phyloP scores from a whole-genome alignment of 2,888 invertebrate genomes.

The Taphrorychus bicolor region DNA sequence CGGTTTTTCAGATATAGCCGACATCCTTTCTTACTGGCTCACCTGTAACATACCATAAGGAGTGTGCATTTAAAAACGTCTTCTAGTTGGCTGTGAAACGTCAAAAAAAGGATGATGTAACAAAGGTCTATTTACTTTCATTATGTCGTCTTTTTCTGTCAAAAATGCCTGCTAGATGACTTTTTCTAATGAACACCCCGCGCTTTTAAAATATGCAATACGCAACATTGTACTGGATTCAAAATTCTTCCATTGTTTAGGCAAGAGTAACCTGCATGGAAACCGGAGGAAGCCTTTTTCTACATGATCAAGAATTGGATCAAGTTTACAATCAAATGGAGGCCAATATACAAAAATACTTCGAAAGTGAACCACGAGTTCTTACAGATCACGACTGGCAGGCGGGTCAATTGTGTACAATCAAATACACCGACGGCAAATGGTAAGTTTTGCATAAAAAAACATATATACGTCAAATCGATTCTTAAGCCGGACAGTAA shows the following conservation, averaged over 20 bases:
- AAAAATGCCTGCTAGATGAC: neutral
- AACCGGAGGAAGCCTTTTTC: constrained; percentile 58
- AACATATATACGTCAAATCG: no score
- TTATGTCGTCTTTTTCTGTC: no score
- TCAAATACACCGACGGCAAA: constrained; percentile 66
- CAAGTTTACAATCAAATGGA: constrained; percentile 50
- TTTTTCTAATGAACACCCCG: neutral
- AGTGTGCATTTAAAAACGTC: no score
- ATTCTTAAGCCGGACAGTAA: no score
- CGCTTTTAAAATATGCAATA: neutral
- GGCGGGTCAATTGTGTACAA: constrained; percentile 73
- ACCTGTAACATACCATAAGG: no score
- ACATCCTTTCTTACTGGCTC: no score
- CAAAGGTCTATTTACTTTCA: no score
- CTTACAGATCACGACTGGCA: constrained; percentile 59
- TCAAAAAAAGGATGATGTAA: no score
- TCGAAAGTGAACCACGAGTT: constrained; percentile 42
- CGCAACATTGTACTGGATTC: neutral
- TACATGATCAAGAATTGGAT: constrained; percentile 55
- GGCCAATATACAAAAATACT: constrained; percentile 47
- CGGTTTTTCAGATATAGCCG: no score
- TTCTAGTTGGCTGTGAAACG: no score
- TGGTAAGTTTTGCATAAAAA: constrained; percentile 28
- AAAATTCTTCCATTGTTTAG: no score
- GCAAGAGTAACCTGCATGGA: constrained; percentile 72